These are phyloP conservation scores for Drosophila glabriapex DNA, from an alignment of 2,888 invertebrate species.

Conservation along the genomic window DNA sequence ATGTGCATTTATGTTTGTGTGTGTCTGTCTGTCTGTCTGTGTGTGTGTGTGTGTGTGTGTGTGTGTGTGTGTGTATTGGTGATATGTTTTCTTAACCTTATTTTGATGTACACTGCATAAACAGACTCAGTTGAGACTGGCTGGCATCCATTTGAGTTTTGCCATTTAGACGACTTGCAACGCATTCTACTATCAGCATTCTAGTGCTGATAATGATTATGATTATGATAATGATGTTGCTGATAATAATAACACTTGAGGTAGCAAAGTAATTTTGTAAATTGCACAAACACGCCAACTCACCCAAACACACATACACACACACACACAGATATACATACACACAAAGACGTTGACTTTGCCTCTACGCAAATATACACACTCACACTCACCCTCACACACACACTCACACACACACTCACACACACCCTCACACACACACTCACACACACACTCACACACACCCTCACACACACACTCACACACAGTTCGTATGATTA, in stretches of 20 bases:
- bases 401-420: neutral
- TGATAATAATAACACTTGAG: conserved; percentile 12
- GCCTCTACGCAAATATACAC: conserved; percentile 7
- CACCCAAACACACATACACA: conserved; percentile 6
- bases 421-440: neutral
- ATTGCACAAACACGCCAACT: conserved; percentile 60
- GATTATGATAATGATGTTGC: conserved; percentile 1
- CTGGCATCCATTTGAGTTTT: conserved; percentile 45
- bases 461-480: conserved; percentile 23
- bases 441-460: conserved; percentile 3
- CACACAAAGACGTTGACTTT: conserved; percentile 30
- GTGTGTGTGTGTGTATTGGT: conserved; percentile 16
- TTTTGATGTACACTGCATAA: conserved; percentile 53
- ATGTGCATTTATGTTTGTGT: neutral
- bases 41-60: neutral
- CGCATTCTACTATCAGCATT: conserved; percentile 32
- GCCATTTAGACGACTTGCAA: conserved; percentile 47
- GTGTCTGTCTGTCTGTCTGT: neutral
- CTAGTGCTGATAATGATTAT: conserved; percentile 15
- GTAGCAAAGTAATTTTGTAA: conserved; percentile 71
- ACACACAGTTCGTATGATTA: conserved; percentile 73
- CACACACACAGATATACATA: neutral
- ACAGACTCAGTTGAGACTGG: conserved; percentile 9
- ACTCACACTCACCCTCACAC: neutral
- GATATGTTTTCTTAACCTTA: conserved; percentile 73